These are phyloP conservation scores for Peromyscus eremicus DNA, from an alignment of 2,797 vertebrate genomes.

Conservation along the genomic window DNA sequence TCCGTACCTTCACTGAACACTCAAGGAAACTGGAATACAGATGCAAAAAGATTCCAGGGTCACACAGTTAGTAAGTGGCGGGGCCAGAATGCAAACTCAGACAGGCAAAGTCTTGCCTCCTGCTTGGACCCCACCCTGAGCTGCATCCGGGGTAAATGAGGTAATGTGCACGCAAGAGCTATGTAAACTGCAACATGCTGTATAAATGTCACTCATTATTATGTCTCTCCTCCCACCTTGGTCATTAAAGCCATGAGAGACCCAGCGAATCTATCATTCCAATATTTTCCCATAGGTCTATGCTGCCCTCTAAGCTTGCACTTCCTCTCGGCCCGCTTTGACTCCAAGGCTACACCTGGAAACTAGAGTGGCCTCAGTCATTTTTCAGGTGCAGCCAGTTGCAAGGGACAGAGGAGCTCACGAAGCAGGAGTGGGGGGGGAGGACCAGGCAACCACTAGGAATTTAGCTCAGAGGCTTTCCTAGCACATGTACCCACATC, in stretches of 20 bases:
- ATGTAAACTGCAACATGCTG: slow-evolving; percentile 52
- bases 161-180: slow-evolving; percentile 37
- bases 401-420: not conserved
- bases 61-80: not conserved
- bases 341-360: not conserved
- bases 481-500: accelerated
- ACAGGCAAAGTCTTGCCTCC: slow-evolving; percentile 25
- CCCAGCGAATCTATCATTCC: slow-evolving; percentile 14
- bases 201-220: slow-evolving; percentile 73
- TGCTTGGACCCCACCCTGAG: slow-evolving; percentile 7
- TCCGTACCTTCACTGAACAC: not conserved
- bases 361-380: not conserved
- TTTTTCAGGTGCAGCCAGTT: not conserved
- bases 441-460: no score
- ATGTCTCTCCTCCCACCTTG: slow-evolving; percentile 61
- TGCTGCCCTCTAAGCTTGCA: not conserved
- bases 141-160: slow-evolving; percentile 70
- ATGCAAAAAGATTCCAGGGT: not conserved
- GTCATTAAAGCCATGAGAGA: slow-evolving; percentile 46
- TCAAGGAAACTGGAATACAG: not conserved
- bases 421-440: not conserved
- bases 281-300: slow-evolving; percentile 29
- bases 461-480: not conserved
- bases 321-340: not conserved
- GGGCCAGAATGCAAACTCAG: slow-evolving; percentile 5